Base-by-base conservation (phyloP, 1,140 invertebrate genomes). In the Elysia chlorotica region DNA sequence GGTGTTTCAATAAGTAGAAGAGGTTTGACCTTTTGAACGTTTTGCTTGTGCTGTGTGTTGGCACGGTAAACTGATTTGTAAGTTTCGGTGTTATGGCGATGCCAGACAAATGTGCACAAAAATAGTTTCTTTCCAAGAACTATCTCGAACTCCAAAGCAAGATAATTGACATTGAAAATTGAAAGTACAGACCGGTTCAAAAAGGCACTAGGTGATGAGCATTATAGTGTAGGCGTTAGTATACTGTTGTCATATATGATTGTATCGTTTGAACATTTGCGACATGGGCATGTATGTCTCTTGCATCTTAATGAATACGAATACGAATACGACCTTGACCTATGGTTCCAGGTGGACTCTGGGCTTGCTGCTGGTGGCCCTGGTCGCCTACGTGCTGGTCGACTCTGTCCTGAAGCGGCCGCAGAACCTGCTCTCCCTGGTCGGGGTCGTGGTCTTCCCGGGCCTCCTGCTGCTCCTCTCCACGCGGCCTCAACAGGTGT, bases 391-490 rank as follows among this genome's bases (percentile, higher is more conserved):
- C 17, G 28, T 80, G 2, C 41, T 77, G 2, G n/a, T 77, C 1
- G 77, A 74, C 6, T 75, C 78, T 2, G 65, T 62, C 4, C 25
- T 78, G 63, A 56, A 67, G 37, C 61, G 56, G 35, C 76, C 80
- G 1, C 66, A 37, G 25, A 79, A 75, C 61, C 70, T 82, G 23
- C 41, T 80, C 5, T 80, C 80, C 2, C 67, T 71, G 19, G 30
- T 65, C 33, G 81, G 81, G 6, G 35, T 82, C 21, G 25, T 70
- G 1, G 69, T 78, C 14, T 81, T 82, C 63, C 36, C 80, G 10
- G 21, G 73, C 10, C 4, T 78, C 14, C 69, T 79, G 54, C 81
- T 78, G 62, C 75, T 81, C 36, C 76, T 76, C 57, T 82, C 81
- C n/a, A 41, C 76, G 25, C 66, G 73, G 31, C 81, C 81, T 5